These are phyloP conservation scores for Dexiosoma caninum DNA, from an alignment of 2,888 invertebrate species.

Conservation along the genomic window DNA sequence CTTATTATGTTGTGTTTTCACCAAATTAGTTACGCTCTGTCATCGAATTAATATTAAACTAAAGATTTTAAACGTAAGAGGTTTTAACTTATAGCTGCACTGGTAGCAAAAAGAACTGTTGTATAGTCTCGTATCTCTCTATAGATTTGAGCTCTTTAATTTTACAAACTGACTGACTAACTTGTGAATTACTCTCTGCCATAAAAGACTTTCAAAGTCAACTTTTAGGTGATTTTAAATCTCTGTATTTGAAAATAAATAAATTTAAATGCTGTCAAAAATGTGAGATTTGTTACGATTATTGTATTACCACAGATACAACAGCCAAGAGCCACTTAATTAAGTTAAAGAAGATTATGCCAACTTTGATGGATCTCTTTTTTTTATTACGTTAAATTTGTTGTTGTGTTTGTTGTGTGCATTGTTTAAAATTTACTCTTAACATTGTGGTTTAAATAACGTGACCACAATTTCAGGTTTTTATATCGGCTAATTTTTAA, in stretches of 20 bases:
- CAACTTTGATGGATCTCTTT: neutral
- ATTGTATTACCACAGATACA: neutral
- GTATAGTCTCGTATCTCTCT: neutral
- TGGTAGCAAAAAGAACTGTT: slow-evolving; percentile 18
- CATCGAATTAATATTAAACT: slow-evolving; percentile 44
- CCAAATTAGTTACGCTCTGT: slow-evolving; percentile 19
- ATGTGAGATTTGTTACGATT: too few species aligned
- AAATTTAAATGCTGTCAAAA: too few species aligned
- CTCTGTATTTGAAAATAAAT: neutral
- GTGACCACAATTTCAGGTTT: too few species aligned
- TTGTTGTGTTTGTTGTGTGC: neutral
- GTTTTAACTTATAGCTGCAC: slow-evolving; percentile 48
- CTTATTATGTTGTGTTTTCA: neutral
- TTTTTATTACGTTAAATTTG: neutral
- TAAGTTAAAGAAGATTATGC: neutral
- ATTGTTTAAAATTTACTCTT: neutral
- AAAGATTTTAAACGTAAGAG: slow-evolving; percentile 44
- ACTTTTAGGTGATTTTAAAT: neutral
- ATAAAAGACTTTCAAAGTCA: neutral
- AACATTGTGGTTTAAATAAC: neutral
- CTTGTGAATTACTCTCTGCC: neutral
- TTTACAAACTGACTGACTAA: neutral
- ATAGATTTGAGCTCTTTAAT: neutral
- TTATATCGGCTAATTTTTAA: too few species aligned
- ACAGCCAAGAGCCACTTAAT: neutral